Evolutionary conservation across 2,888 invertebrate species (phyloP), one percentile per base, ranked within the genome.

Genomic region (Heliothis peltigera): DNA sequence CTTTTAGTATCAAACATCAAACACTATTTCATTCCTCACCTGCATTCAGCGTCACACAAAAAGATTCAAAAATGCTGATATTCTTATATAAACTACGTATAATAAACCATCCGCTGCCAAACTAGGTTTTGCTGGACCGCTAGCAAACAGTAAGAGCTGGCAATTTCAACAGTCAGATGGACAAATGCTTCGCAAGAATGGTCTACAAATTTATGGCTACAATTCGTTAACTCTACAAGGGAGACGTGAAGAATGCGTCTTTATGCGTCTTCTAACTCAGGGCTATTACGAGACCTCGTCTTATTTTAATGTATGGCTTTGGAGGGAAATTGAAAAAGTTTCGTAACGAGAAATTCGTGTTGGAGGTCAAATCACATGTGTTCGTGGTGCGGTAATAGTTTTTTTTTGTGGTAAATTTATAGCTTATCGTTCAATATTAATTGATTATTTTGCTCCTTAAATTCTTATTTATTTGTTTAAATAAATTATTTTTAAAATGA

Each of bases 101-200:
- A 69, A 63, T 73, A 77, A 63, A 75, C 69, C 25, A 63, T 49
- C 10, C 42, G 10, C 21, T 68, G 58, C 67, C 65, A 64, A 70
- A 79, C 71, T 59, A 57, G 74, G 69, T 79, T 72, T 63, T 51
- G 53, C 73, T 65, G 75, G 73, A 80, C 81, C 79, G 64, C 80
- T 77, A 81, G 81, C 83, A 84, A 84, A 85, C 83, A 83, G 84
- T 83, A 82, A 89, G 75, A 72, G 65, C 70, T 59, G 62, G 70
- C 72, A 78, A 80, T 79, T 80, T 64, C 70, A 60, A 19, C 67
- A 80, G 88, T 89, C 88, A 87, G 84, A 83, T 75, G 89, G 90
- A 91, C 91, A 91, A 91, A 91, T 91, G 90, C 85, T 85, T 81
- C 83, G 79, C 87, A 84, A 89, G 91, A 89, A 89, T 88, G 88